Percentiles rank a stretch among this genome's conserved stretches.
Conservation (phyloP, 2,888 invertebrate genomes). For the Schizaphis graminum region DNA sequence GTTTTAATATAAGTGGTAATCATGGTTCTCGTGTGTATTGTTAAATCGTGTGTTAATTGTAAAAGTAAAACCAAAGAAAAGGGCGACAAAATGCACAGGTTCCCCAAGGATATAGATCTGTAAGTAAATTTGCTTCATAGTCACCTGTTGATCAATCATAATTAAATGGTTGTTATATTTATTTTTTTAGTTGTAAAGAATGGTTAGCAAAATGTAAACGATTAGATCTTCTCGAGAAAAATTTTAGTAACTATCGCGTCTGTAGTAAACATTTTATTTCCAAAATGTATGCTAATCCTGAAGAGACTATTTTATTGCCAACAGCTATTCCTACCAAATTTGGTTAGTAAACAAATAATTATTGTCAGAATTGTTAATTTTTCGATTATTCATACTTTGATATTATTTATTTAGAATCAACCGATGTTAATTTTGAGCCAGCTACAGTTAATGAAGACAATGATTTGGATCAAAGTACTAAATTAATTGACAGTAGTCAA, state of each 20-base stretch:
- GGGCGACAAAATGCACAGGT: not conserved
- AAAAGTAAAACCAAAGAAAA: not conserved
- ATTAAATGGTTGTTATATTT: not conserved
- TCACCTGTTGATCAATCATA: too few species aligned
- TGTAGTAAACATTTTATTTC: conserved; percentile 6
- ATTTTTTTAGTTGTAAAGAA: not conserved
- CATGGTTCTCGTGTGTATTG: not conserved
- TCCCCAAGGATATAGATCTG: not conserved
- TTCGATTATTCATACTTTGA: not conserved
- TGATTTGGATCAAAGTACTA: not conserved
- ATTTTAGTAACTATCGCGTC: not conserved
- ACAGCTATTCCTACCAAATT: not conserved
- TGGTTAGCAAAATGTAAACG: not conserved
- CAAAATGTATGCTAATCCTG: not conserved
- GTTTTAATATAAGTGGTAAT: too few species aligned
- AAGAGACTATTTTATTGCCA: not conserved
- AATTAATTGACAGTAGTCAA: not conserved
- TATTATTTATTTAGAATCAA: not conserved
- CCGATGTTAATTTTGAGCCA: not conserved
- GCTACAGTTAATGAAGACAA: not conserved
- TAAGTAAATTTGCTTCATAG: not conserved
- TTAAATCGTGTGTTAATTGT: not conserved
- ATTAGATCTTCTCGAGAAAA: not conserved
- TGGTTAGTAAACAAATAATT: conserved; percentile 9
- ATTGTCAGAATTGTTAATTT: not conserved